Conservation (phyloP, 2,888 invertebrate species). For the Drosophila demipolita region DNA sequence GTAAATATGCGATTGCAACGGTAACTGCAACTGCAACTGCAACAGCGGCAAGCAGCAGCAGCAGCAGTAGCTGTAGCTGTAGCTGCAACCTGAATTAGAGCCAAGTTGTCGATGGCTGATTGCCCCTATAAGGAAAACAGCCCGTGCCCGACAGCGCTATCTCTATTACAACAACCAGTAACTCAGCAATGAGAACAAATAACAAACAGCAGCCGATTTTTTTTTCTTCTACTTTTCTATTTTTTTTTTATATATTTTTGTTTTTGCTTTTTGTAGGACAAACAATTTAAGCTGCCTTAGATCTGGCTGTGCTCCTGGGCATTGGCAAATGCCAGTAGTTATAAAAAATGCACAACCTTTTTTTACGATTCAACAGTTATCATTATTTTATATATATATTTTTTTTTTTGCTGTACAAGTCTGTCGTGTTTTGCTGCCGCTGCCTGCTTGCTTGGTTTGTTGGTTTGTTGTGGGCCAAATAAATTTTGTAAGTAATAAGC, state of each 20-base stretch:
- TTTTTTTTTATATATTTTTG: not conserved
- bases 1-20: conserved; percentile 75
- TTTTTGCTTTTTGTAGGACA: conserved; percentile 62
- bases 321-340: conserved; percentile 58
- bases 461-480: conserved; percentile 74
- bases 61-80: conserved; percentile 6
- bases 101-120: conserved; percentile 75
- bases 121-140: conserved; percentile 79
- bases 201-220: conserved; percentile 45
- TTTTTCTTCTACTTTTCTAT: not conserved
- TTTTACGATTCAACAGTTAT: conserved; percentile 71
- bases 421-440: conserved; percentile 61
- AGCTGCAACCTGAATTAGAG: conserved; percentile 70
- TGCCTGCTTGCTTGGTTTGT: conserved; percentile 20
- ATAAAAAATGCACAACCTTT: conserved; percentile 51
- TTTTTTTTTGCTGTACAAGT: conserved; percentile 54
- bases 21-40: conserved; percentile 65
- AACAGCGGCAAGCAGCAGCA: conserved; percentile 38
- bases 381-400: conserved; percentile 68
- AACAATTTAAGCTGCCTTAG: conserved; percentile 66
- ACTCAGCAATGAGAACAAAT: conserved; percentile 54
- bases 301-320: conserved; percentile 36
- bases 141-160: conserved; percentile 62
- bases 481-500: conserved; percentile 78
- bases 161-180: conserved; percentile 74